Evolutionary conservation across 2,888 invertebrate genomes (phyloP), one percentile per base, ranked within the genome.

Genomic region (Therioaphis trifolii): DNA sequence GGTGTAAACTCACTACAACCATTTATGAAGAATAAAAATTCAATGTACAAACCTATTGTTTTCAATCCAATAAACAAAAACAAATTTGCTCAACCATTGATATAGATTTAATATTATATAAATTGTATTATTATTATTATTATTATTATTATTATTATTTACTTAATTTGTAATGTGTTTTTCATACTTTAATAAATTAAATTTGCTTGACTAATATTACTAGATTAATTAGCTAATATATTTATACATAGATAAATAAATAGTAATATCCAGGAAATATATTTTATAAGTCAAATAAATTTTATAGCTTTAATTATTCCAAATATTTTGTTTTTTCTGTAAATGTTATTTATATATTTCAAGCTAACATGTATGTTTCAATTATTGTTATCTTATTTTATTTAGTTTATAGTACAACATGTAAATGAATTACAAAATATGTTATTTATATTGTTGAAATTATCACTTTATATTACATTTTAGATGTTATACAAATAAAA

Each of bases 41-140:
- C 72, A 74, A 82, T 52, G 82, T 90, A 89, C 86, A 88, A 89
- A 85, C 90, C 90, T 43, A 89, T 90, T 85, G 87, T 88, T 63
- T 90, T 90, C 86, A 89, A 89, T 85, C 90, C 90, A 76, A 87
- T 86, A 82, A 85, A 86, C 84, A 86, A 82, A 74, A 82, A 74
- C 63, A 82, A 82, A 82, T 46, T 82, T 82, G 82, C 82, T 82
- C 82, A 82, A 82, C 82, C 82, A 74, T 74, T 66, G 49, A 82
- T 82, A 61, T 74, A 82, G 52, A 52, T 63, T 78, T 29, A 35
- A 35, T 35, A 35, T 35, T 35, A 35, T 35, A 35, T 35, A 35
- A 35, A 40, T 18, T 40, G 15, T 43, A 43, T 55, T 29, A 63
- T 21, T 52, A 18, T 52, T 77, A n/a, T 63, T 66, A 46, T 49